These are phyloP conservation scores for Drosophila pullipes DNA, from an alignment of 2,888 invertebrate genomes.

Conservation along the genomic window DNA sequence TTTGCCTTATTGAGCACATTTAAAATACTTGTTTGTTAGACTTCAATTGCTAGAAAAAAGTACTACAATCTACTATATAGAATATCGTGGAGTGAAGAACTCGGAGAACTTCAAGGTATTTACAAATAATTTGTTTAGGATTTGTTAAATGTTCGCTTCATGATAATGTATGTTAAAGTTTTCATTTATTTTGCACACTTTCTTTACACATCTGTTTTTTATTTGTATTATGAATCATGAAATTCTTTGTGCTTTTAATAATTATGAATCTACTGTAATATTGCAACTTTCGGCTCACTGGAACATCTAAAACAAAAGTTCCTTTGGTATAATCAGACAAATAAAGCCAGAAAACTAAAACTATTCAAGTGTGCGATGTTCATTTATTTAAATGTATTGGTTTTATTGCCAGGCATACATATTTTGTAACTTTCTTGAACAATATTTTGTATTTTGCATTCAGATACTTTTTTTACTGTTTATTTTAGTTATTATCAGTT, in stretches of 20 bases:
- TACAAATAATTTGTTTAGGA: constrained; percentile 60
- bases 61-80: constrained; percentile 65
- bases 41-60: constrained; percentile 62
- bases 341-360: constrained; percentile 27
- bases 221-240: constrained; percentile 35
- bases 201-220: constrained; percentile 47
- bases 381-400: constrained; percentile 7
- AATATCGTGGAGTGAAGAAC: constrained; percentile 71
- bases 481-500: constrained; percentile 39
- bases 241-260: constrained; percentile 50
- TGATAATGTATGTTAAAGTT: constrained; percentile 10
- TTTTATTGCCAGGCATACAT: constrained; percentile 38
- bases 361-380: constrained; percentile 20
- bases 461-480: constrained; percentile 33
- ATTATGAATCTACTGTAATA: constrained; percentile 45
- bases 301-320: constrained; percentile 24
- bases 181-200: constrained; percentile 26
- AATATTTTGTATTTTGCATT: constrained; percentile 31
- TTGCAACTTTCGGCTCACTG: constrained; percentile 63
- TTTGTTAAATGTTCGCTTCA: constrained; percentile 16
- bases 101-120: constrained; percentile 63
- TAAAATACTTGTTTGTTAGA: constrained; percentile 71
- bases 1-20: constrained; percentile 70
- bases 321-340: constrained; percentile 19
- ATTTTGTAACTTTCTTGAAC: constrained; percentile 21